Base-by-base conservation (phyloP, 2,888 invertebrate species). In the Morinoia aosen region DNA sequence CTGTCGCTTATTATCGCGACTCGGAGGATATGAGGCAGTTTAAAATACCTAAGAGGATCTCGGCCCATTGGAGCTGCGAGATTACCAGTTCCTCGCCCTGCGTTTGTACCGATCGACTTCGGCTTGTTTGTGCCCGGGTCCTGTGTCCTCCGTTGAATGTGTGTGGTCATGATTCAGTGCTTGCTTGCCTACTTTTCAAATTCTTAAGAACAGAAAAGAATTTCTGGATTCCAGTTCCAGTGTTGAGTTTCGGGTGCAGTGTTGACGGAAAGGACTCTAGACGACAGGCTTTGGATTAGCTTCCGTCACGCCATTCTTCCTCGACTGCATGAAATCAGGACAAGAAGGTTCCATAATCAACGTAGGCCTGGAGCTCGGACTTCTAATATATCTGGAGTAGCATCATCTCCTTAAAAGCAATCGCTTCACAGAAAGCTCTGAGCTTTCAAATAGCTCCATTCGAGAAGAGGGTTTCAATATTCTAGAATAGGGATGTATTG, bases 11-110 rank as follows among this genome's bases (percentile, higher is more conserved):
- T 39, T 40, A 12, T 48, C 12, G 90, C 11, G 90, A 19, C 90
- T 90, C 25, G 76, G 25, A 48, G 48, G 5, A 76, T 90, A 90
- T 19, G 48, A 90, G 90, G 93, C 93, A 93, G 93, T 93, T 93
- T 93, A 93, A 93, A 93, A 93, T 93, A 93, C 93, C 57, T 57
- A 56, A 39, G n/a, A 93, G 93, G 93, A 56, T 57, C 93, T n/a
- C n/a, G 48, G 57, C 25, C 58, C 48, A 93, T 57, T 56, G n/a
- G 48, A 57, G 93, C 93, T 33, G 56, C 58, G 57, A 57, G 93
- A 93, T 93, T 93, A 93, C 56, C 93, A 57, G 57, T 93, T 57
- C 58, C 25, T 93, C 93, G 39, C 16, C 57, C n/a, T 58, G 48
- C 57, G 93, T 57, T 56, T 57, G 48, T 57, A 57, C 33, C 93